A percentile compares a stretch with the other conserved stretches of the same genome.
Conservation (phyloP, 2,113 vertebrate species). For the Pterocles burchelli region DNA sequence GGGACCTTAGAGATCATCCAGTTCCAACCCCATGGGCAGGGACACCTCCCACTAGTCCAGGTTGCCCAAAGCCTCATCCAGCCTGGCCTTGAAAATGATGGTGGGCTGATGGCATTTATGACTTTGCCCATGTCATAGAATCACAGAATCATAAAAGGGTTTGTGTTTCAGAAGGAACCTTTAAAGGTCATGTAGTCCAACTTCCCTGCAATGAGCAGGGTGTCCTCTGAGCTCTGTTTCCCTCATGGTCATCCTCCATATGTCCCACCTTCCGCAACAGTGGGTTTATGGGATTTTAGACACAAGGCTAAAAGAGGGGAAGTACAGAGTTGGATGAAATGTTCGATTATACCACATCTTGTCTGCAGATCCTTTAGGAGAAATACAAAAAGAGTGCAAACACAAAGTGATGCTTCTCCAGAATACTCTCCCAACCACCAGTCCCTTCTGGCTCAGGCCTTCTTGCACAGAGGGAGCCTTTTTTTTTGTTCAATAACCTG, state of each 20-base stretch:
- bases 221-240: neutral
- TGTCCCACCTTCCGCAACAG: neutral
- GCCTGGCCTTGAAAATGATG: no score
- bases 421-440: neutral
- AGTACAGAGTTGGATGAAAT: neutral
- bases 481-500: neutral
- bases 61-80: no score
- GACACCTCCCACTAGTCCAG: no score
- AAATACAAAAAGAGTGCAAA: neutral
- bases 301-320: neutral
- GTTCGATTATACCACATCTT: neutral
- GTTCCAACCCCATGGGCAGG: no score
- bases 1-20: neutral
- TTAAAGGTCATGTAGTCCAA: neutral
- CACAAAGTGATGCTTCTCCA: neutral
- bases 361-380: neutral
- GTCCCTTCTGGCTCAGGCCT: neutral
- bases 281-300: neutral
- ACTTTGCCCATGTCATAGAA: neutral
- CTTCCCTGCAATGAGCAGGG: neutral
- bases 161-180: neutral
- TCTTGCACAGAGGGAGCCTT: neutral
- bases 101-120: neutral
- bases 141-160: neutral
- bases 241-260: neutral